Evolutionary conservation across 1,140 invertebrate genomes (phyloP), one percentile per base, ranked within the genome.

Genomic region (Diachasma alloeum): DNA sequence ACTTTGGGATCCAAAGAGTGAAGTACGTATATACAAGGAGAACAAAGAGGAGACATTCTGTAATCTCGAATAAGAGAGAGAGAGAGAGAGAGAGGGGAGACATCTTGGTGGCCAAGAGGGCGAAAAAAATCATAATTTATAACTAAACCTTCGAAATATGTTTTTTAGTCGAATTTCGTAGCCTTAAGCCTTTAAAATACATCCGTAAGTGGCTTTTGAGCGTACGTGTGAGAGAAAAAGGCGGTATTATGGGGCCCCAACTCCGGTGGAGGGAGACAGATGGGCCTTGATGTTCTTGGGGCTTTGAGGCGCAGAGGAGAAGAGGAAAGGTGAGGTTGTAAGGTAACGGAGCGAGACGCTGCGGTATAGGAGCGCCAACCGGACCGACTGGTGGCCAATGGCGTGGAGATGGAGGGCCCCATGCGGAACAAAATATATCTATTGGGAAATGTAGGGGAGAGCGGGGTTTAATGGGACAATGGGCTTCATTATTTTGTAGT

Each of bases 1-100:
- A 69, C 70, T 74, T 69, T 46, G 68, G 69, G 44, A 71, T 80
- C 68, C 72, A 36, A 53, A 56, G 44, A 44, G 9, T 13, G 17
- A 48, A 4, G 37, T 46, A 10, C 48, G 39, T 37, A 17, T 37
- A 46, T 46, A 13, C 24, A 22, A 15, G 4, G 48, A 53, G 15
- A 31, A 63, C 22, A 63, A 56, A 56, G 48, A 56, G 1, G n/a
- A 63, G 2, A 63, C 22, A 4, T 4, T 42, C 39, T 42, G 9
- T 31, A 9, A 17, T 63, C 19, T 1, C 24, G 59, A 24, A 31
- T 63, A 2, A 31, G 59, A 9, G 2, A 19, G 48, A 53, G n/a
- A 46, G 44, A 9, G 10, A 5, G 10, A 46, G 4, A 46, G 3
- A 11, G 3, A n/a, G 1, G 44, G 4, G 39, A 42, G 10, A 11